Evolutionary conservation across 2,888 invertebrate species (phyloP), one percentile per base, ranked within the genome.

Genomic region (Sphaerolaimus hirsutus): DNA sequence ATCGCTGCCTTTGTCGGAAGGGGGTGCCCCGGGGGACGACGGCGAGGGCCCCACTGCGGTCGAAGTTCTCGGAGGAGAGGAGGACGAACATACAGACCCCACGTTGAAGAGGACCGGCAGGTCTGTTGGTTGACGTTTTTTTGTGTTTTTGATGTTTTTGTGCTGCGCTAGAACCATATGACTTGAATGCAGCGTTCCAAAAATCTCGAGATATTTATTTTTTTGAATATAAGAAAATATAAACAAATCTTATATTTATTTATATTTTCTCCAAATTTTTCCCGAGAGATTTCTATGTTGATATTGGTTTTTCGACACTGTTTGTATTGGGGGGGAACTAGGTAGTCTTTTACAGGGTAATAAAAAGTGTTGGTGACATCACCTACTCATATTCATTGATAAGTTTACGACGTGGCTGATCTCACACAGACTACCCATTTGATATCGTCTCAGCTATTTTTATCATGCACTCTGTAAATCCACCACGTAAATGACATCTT

Each of bases 1-100:
- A 10, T 10, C 10, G 10, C 10, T 32, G 32, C 38, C 12, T n/a
- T 19, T 19, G 38, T 7, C 27, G 7, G 41, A 26, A 4, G 19
- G 22, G 22, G 25, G 25, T 4, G 29, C 19, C n/a, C 12, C 4
- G 12, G 43, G 29, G 2, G 43, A n/a, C n/a, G 32, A 32, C 12
- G 43, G 32, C 40, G 29, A 29, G 38, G 38, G 41, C 17, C 23
- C 40, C 10, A 32, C 17, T 32, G 32, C 7, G 10, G 44, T 52
- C 48, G 49, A 50, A 40, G 48, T 46, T n/a, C 47, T 47, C 17
- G 35, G 17, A 43, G 51, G 51, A 35, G 60, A 60, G 46, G 60
- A 53, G n/a, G n/a, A n/a, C n/a, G n/a, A n/a, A n/a, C n/a, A n/a
- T 17, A 55, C 53, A 41, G 60, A 60, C 46, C 60, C 60, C 1